Base-by-base conservation (phyloP, 2,888 invertebrate species). In the Malthinus seriepunctatus region DNA sequence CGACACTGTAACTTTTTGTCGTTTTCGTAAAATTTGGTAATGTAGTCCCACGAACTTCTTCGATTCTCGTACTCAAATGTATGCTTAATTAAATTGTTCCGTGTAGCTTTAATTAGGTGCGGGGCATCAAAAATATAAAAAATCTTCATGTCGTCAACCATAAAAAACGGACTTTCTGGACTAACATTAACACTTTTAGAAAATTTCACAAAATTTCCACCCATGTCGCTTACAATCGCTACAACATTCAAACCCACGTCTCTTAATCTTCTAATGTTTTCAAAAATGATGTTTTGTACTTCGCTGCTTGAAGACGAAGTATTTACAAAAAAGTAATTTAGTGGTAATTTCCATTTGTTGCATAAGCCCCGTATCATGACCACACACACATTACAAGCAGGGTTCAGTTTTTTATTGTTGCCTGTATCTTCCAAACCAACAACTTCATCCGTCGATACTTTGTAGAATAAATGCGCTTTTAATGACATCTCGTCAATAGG, bases 61-160 rank as follows among this genome's bases (percentile, higher is more conserved):
- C 57, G 42, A 31, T 57, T 46, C 42, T 60, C 44, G 46, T 32
- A 48, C 4, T 15, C 32, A 39, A 63, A 57, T 11, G 34, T 34
- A 55, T 66, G 32, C 46, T 60, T 57, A 12, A 62, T 38, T 9
- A 66, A 49, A 56, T 63, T 66, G 52, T 66, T 65, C 52, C 65
- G 12, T 8, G 47, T 23, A 34, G 58, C 53, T 49, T 63, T 70
- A n/a, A 67, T 33, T 1, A 35, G 7, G 8, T 35, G 8, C 1
- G 35, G 64, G 10, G 60, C 37, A 54, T 68, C 68, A 57, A 67
- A 66, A 8, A 68, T 51, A 62, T 62, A 67, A 47, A 61, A 48
- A 49, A 68, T 37, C 53, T 64, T 58, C 11, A 52, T 37, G 15
- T 63, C 34, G 10, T 56, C 61, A 35, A 58, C 15, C 50, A 45